phyloP scores from a whole-genome alignment of 2,113 vertebrate genomes.

The Pachyramphus minor region DNA sequence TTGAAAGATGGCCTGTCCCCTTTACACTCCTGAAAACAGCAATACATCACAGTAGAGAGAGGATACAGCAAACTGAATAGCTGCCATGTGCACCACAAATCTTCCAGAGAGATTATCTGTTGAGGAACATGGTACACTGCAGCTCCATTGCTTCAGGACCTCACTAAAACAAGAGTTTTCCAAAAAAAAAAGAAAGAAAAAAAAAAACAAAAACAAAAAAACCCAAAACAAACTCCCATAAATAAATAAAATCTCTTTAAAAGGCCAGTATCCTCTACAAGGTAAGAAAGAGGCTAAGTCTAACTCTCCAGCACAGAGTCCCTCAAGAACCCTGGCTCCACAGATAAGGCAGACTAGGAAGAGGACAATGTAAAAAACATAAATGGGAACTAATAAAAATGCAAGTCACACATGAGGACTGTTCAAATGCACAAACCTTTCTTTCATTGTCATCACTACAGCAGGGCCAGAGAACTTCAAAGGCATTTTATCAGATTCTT shows the following conservation, averaged over 20 bases:
- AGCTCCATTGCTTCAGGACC: not conserved
- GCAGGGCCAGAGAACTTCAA: not conserved
- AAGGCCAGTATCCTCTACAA: not conserved
- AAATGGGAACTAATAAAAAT: not conserved
- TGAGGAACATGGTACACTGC: not conserved
- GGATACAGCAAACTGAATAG: not conserved
- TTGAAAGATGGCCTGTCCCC: not conserved
- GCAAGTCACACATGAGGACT: not conserved
- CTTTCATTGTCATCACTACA: not conserved
- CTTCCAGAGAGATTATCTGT: not conserved
- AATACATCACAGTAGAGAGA: not conserved
- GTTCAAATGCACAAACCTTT: not conserved
- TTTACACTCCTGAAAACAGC: not conserved
- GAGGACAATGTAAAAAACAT: not conserved
- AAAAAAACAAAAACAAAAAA: not conserved
- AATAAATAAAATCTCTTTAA: too few relatives aligned
- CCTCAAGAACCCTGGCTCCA: not conserved
- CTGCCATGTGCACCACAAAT: not conserved
- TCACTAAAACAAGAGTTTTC: not conserved
- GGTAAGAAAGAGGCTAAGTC: not conserved
- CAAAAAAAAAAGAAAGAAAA: not conserved
- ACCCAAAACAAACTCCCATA: too few relatives aligned
- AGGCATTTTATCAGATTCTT: not conserved
- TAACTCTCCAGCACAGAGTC: not conserved
- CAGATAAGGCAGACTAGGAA: not conserved